These are phyloP conservation scores for Diplazon laetatorius DNA, from an alignment of 2,888 invertebrate genomes.

Conservation along the genomic window DNA sequence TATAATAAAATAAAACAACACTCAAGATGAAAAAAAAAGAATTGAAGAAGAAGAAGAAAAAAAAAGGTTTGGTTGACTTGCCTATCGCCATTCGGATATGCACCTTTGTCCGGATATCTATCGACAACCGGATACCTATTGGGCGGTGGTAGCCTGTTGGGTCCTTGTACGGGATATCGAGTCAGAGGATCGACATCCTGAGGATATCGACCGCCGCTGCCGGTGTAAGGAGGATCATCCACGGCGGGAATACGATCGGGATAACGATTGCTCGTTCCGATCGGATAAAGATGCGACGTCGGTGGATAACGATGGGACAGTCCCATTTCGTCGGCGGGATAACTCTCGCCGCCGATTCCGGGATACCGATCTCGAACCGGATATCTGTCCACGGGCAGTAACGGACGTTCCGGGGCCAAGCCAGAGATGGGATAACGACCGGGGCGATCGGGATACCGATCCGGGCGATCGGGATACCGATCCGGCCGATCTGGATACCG, in stretches of 20 bases:
- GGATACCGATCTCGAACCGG: conserved; percentile 77
- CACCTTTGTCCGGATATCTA: conserved; percentile 78
- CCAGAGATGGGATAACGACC: conserved; percentile 84
- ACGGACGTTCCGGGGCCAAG: conserved; percentile 77
- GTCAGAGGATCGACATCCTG: conserved; percentile 74
- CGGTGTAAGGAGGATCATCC: conserved; percentile 82
- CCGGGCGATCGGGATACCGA: conserved; percentile 75
- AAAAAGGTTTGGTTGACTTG: no score
- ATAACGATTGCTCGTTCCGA: conserved; percentile 70
- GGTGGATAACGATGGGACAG: conserved; percentile 81
- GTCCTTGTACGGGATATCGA: conserved; percentile 77
- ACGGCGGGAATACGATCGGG: conserved; percentile 83
- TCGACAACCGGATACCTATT: conserved; percentile 84
- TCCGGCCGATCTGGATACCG: conserved; percentile 79
- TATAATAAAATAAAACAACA: neutral
- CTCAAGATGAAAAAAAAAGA: neutral
- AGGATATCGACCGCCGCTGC: conserved; percentile 77
- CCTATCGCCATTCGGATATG: conserved; percentile 75
- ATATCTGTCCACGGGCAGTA: conserved; percentile 78
- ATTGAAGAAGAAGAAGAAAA: no score
- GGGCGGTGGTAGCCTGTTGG: conserved; percentile 80
- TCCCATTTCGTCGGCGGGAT: conserved; percentile 82
- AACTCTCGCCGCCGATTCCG: conserved; percentile 78
- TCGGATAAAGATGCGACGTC: conserved; percentile 64
- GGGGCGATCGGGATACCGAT: conserved; percentile 78